Evolutionary conservation across 2,888 invertebrate genomes (phyloP).

Genomic region (Helicoverpa assulta): DNA sequence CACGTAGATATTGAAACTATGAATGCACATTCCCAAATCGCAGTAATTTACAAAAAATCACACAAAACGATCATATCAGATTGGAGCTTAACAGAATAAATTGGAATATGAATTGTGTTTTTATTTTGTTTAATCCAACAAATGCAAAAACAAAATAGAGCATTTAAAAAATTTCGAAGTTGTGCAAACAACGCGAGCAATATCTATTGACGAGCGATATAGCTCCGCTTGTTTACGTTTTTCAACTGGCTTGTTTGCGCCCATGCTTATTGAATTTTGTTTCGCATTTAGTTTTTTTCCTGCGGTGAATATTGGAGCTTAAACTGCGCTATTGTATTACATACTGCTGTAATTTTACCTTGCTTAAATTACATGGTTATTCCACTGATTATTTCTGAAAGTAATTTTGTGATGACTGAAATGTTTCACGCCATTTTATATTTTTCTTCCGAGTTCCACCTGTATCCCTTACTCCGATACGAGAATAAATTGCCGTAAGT

Average conservation of each 20-base stretch:
- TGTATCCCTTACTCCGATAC: too few relatives aligned
- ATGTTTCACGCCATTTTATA: too few relatives aligned
- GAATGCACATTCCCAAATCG: slow-evolving; percentile 28
- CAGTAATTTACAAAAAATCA: slow-evolving; percentile 34
- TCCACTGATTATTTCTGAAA: too few relatives aligned
- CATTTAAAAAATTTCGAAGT: slow-evolving; percentile 52
- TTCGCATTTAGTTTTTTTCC: slow-evolving; percentile 59
- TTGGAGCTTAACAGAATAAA: slow-evolving; percentile 44
- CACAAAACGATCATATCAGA: slow-evolving; percentile 39
- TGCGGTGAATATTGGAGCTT: slow-evolving; percentile 6
- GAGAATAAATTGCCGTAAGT: too few relatives aligned
- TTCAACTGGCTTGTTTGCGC: slow-evolving; percentile 65
- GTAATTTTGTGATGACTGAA: too few relatives aligned
- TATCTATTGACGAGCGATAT: slow-evolving; percentile 66
- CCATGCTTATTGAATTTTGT: slow-evolving; percentile 66
- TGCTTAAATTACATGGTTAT: not conserved
- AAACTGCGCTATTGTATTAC: slow-evolving; percentile 7
- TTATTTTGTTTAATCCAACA: slow-evolving; percentile 44
- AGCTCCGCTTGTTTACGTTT: slow-evolving; percentile 63
- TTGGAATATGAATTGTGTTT: slow-evolving; percentile 45
- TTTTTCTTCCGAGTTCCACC: too few relatives aligned
- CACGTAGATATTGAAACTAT: not conserved
- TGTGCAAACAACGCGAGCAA: slow-evolving; percentile 63
- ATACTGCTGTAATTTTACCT: not conserved
- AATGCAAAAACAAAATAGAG: slow-evolving; percentile 49